phyloP scores from a whole-genome alignment of 1,140 invertebrate species.

The Drosophila sproati region DNA sequence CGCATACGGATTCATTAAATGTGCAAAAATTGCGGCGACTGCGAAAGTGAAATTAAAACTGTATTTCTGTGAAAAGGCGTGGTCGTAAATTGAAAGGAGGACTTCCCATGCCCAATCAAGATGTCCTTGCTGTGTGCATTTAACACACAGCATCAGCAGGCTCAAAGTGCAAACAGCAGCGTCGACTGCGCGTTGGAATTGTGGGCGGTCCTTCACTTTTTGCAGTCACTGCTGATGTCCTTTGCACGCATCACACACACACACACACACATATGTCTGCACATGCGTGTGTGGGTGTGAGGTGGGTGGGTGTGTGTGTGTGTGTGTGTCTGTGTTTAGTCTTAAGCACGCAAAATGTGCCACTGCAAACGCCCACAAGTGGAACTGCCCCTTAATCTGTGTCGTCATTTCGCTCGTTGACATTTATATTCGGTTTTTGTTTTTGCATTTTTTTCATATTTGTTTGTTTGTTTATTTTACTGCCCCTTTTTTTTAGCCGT shows the following conservation, averaged over 20 bases:
- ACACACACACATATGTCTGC: slow-evolving; percentile 1
- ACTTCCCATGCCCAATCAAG: neutral
- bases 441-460: slow-evolving; percentile 44
- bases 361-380: slow-evolving; percentile 16
- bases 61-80: slow-evolving; percentile 57
- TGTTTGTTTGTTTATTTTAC: slow-evolving; percentile 65
- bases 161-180: slow-evolving; percentile 34
- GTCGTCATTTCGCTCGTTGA: neutral
- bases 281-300: slow-evolving; percentile 3
- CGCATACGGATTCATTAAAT: slow-evolving; percentile 59
- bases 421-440: neutral
- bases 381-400: neutral
- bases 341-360: slow-evolving; percentile 70
- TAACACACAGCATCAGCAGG: slow-evolving; percentile 45
- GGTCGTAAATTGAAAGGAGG: slow-evolving; percentile 60
- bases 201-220: slow-evolving; percentile 53
- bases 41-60: slow-evolving; percentile 79
- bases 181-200: slow-evolving; percentile 3
- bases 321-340: slow-evolving; percentile 36
- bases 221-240: slow-evolving; percentile 73
- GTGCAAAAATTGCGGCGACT: slow-evolving; percentile 59
- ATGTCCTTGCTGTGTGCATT: slow-evolving; percentile 60
- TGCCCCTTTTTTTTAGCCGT: slow-evolving; percentile 68
- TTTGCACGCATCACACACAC: slow-evolving; percentile 52
- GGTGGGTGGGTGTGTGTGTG: neutral